phyloP scores from a whole-genome alignment of 1,140 invertebrate species.

The Drosophila nigromelanica region DNA sequence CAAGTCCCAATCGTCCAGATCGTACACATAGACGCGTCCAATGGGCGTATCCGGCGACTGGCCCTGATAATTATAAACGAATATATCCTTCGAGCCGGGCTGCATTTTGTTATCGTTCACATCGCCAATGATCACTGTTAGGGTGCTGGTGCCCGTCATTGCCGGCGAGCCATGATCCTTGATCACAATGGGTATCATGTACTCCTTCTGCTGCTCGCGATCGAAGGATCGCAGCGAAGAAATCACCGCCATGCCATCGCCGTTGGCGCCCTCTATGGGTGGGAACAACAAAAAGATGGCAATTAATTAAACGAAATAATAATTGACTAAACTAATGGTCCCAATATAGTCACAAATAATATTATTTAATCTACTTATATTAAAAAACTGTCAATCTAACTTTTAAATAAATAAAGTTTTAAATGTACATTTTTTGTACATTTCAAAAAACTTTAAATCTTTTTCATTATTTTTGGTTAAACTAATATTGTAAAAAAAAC shows the following conservation, averaged over 20 bases:
- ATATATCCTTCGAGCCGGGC: conserved; percentile 97
- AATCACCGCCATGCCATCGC: conserved; percentile 97
- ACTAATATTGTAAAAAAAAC: too few relatives aligned
- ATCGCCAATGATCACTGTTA: conserved; percentile 98
- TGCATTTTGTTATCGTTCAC: conserved; percentile 99
- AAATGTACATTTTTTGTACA: too few relatives aligned
- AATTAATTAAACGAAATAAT: background rate
- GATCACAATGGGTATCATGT: conserved; percentile 96
- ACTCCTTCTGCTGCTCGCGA: conserved; percentile 97
- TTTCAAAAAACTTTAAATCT: too few relatives aligned
- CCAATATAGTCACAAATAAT: background rate
- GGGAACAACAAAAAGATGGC: too few relatives aligned
- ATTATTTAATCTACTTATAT: too few relatives aligned
- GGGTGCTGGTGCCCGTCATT: conserved; percentile 96
- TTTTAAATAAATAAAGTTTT: too few relatives aligned
- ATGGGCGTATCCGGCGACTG: conserved; percentile 96
- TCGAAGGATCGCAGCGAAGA: conserved; percentile 96
- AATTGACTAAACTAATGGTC: background rate
- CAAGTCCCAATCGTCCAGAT: conserved; percentile 98
- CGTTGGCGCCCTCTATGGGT: conserved; percentile 93
- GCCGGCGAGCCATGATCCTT: conserved; percentile 94
- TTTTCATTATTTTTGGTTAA: too few relatives aligned
- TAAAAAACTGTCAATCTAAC: too few relatives aligned
- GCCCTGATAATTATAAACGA: conserved; percentile 98
- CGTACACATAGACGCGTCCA: conserved; percentile 97